These are phyloP conservation scores for Patella caerulea DNA, from an alignment of 2,888 invertebrate genomes.

Conservation along the genomic window DNA sequence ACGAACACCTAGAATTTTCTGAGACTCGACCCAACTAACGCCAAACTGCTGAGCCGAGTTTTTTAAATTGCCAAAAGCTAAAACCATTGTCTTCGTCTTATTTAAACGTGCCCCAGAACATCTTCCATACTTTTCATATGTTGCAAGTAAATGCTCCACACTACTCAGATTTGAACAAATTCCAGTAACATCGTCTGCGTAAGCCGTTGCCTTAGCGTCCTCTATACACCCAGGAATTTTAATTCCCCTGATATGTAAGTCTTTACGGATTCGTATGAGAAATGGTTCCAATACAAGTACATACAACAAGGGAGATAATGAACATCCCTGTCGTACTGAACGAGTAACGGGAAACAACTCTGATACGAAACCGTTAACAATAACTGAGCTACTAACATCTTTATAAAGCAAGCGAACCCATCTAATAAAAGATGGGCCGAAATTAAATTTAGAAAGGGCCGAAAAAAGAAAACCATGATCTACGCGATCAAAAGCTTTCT, in stretches of 20 bases:
- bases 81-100: background rate
- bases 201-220: background rate
- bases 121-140: background rate
- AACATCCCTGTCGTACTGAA: constrained; percentile 39
- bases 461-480: constrained; percentile 40
- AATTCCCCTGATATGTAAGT: background rate
- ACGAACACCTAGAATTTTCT: background rate
- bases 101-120: constrained; percentile 21
- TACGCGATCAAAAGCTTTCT: constrained; percentile 47
- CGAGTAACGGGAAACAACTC: constrained; percentile 32
- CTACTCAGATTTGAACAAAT: background rate
- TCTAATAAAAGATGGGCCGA: constrained; percentile 33
- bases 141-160: background rate
- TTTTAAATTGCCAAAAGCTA: background rate
- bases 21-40: background rate
- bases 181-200: constrained; percentile 6
- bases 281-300: constrained; percentile 32
- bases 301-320: constrained; percentile 34
- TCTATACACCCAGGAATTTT: background rate
- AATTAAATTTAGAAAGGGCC: constrained; percentile 37
- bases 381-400: constrained; percentile 34
- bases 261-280: constrained; percentile 3
- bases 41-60: background rate
- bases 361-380: constrained; percentile 39
- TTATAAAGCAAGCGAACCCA: constrained; percentile 32